Percentiles rank a stretch among this genome's conserved stretches.
Conservation (phyloP, 2,797 vertebrate species). For the Phalloptychus januarius region DNA sequence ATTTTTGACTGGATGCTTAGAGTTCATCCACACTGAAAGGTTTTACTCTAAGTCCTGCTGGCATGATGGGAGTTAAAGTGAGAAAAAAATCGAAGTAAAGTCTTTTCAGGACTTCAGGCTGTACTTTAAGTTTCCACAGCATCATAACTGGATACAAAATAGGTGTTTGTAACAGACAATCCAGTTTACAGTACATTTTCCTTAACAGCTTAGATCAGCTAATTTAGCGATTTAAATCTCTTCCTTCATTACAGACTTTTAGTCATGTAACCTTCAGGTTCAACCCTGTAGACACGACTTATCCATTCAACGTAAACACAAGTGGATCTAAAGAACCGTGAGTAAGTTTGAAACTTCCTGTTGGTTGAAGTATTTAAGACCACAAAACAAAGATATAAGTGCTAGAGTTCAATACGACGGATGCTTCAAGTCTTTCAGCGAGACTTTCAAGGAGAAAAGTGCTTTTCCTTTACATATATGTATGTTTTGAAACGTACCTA, state of each 20-base stretch:
- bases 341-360: slow-evolving; percentile 60
- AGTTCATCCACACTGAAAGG: slow-evolving; percentile 33
- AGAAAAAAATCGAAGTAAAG: slow-evolving; percentile 24
- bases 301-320: slow-evolving; percentile 42
- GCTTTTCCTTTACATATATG: slow-evolving; percentile 69
- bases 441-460: slow-evolving; percentile 78
- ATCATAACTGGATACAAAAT: slow-evolving; percentile 30
- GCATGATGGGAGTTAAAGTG: slow-evolving; percentile 26
- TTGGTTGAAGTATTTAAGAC: slow-evolving; percentile 65
- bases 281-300: slow-evolving; percentile 49
- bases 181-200: slow-evolving; percentile 74
- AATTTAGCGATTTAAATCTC: slow-evolving; percentile 56
- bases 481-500: slow-evolving; percentile 68
- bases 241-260: slow-evolving; percentile 52
- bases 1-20: slow-evolving; percentile 54
- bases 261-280: slow-evolving; percentile 51
- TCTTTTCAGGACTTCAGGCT: slow-evolving; percentile 48
- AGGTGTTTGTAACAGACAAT: slow-evolving; percentile 64
- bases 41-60: slow-evolving; percentile 55
- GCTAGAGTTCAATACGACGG: slow-evolving; percentile 75
- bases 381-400: slow-evolving; percentile 77
- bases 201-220: slow-evolving; percentile 45
- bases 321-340: slow-evolving; percentile 41
- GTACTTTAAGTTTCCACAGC: slow-evolving; percentile 51
- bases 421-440: slow-evolving; percentile 73